A percentile compares a stretch with the other conserved stretches of the same genome.
These are phyloP conservation scores for Alcis repandata DNA, from an alignment of 2,888 invertebrate species.

Conservation along the genomic window DNA sequence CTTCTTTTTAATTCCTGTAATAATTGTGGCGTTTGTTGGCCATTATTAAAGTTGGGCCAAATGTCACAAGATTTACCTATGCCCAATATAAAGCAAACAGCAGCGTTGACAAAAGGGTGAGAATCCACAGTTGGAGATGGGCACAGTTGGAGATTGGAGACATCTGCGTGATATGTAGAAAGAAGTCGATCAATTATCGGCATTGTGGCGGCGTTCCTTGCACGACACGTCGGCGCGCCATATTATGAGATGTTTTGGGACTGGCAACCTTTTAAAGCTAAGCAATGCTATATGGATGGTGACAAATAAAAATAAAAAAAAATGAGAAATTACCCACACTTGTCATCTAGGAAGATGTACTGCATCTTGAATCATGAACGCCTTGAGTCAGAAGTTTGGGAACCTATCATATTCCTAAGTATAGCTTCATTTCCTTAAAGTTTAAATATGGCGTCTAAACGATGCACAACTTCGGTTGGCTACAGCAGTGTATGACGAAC, in stretches of 20 bases:
- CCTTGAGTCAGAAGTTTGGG: too few relatives aligned
- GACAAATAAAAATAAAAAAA: too few relatives aligned
- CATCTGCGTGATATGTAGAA: constrained; percentile 70
- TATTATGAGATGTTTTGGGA: constrained; percentile 61
- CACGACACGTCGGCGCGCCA: constrained; percentile 47
- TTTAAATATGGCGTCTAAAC: not conserved
- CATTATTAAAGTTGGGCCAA: constrained; percentile 43
- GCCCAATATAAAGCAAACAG: constrained; percentile 69
- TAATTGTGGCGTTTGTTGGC: constrained; percentile 1
- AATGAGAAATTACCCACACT: too few relatives aligned
- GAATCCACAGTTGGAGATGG: constrained; percentile 45
- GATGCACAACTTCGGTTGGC: not conserved
- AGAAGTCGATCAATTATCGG: constrained; percentile 80
- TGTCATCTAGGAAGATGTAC: too few relatives aligned
- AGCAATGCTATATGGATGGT: not conserved
- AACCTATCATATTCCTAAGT: too few relatives aligned
- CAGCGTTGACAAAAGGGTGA: constrained; percentile 67
- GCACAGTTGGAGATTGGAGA: constrained; percentile 53
- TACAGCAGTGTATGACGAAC: constrained; percentile 23
- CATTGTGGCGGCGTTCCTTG: constrained; percentile 69
- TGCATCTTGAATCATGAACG: too few relatives aligned
- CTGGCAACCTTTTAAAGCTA: not conserved
- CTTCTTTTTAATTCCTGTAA: too few relatives aligned
- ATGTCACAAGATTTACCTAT: constrained; percentile 70
- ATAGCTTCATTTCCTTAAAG: too few relatives aligned